Evolutionary conservation across 2,113 vertebrate species (phyloP).

Genomic region (Leptocoma aspasia): DNA sequence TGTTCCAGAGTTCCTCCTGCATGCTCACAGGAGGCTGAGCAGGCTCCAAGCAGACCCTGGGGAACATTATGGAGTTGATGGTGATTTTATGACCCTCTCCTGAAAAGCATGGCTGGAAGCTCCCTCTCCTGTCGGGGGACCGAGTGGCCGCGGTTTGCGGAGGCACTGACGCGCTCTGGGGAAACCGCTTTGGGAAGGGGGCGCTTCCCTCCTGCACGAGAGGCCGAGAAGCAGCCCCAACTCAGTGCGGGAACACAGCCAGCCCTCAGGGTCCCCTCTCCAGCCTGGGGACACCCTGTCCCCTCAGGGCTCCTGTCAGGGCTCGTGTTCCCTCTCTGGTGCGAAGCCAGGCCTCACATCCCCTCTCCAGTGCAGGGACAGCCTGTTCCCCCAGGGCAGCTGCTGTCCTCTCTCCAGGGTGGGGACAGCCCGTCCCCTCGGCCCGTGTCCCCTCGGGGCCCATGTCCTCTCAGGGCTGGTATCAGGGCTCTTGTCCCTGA

Average conservation of each 20-base stretch:
- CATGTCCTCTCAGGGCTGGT: not conserved
- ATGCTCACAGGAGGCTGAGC: not conserved
- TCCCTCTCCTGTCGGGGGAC: not conserved
- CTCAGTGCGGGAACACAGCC: fast-evolving
- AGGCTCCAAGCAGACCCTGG: not conserved
- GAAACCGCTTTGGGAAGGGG: not conserved
- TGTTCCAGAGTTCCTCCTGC: not conserved
- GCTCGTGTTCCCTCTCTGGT: not conserved
- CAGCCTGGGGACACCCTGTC: not conserved
- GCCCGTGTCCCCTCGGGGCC: not conserved
- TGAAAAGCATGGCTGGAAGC: not conserved
- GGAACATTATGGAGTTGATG: fast-evolving
- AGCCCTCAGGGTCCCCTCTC: not conserved
- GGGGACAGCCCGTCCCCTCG: not conserved
- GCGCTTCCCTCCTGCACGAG: not conserved
- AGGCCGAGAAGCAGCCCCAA: not conserved
- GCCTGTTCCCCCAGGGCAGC: not conserved
- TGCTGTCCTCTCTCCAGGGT: not conserved
- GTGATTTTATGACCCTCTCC: not conserved
- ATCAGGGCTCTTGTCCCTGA: not conserved
- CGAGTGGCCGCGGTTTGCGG: fast-evolving
- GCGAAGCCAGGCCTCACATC: not conserved
- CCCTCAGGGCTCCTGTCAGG: not conserved
- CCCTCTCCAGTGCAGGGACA: not conserved
- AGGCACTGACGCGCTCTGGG: not conserved